A percentile compares a stretch with the other conserved stretches of the same genome.
These are phyloP conservation scores for Pseudopipra pipra DNA, from an alignment of 2,113 vertebrate species.

Conservation along the genomic window DNA sequence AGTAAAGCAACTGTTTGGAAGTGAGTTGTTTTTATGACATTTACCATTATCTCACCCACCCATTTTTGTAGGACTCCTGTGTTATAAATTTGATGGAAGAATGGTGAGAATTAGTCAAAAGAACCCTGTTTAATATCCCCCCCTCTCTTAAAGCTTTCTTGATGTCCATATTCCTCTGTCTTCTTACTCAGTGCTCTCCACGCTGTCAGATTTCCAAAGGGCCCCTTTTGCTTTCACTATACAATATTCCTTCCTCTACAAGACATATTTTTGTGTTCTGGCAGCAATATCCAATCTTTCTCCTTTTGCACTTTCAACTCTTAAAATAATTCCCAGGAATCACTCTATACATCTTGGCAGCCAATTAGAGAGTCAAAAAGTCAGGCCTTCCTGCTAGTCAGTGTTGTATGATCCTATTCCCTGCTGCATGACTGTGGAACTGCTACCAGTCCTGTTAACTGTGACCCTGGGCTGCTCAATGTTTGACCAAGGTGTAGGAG, in stretches of 20 bases:
- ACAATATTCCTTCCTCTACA: background rate
- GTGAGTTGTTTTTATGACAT: background rate
- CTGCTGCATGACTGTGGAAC: background rate
- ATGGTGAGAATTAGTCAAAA: background rate
- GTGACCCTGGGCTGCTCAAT: background rate
- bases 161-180: background rate
- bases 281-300: background rate
- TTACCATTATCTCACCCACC: too few species aligned
- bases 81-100: background rate
- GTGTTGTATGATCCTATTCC: background rate
- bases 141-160: background rate
- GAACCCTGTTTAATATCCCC: background rate
- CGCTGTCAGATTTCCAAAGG: background rate
- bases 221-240: background rate
- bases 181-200: background rate
- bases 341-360: accelerated
- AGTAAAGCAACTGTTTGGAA: background rate
- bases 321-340: background rate
- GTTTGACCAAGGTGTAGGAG: background rate
- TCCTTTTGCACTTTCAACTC: background rate
- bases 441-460: background rate
- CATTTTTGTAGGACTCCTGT: background rate
- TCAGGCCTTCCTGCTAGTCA: background rate
- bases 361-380: background rate
- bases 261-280: background rate